Evolutionary conservation across 2,888 invertebrate species (phyloP), one percentile per base, ranked within the genome.

Genomic region (Lycophotia porphyrea): DNA sequence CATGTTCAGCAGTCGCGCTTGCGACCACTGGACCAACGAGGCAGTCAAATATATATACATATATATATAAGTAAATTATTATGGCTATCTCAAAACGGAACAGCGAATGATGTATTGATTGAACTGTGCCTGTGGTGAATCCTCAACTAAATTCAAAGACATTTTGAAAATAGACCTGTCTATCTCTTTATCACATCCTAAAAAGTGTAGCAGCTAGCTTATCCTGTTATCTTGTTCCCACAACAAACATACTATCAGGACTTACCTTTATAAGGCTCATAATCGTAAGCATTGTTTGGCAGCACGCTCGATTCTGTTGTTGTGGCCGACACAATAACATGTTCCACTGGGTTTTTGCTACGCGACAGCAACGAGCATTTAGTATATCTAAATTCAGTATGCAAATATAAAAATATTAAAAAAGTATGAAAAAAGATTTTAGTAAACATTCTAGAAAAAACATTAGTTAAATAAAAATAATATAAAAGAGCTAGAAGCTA

Each of bases 291-390:
- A n/a, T 87, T 74, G 34, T 83, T 76, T 42, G 71, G 78, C 11
- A 58, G 58, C 4, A 18, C n/a, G 4, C 42, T 1, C 13, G 21
- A n/a, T 44, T 36, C n/a, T n/a, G 18, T 7, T n/a, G 58, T 80
- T 65, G 69, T 70, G 7, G 49, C 66, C 52, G 76, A 84, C 85
- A 34, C 64, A 61, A 39, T 24, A 58, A 58, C 9, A 74, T 65
- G 72, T 82, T 85, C 72, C 11, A 84, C 77, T 5, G 87, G 87
- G 68, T 88, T 91, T 84, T 90, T 91, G 11, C 81, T 36, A n/a
- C 91, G 87, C 4, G 92, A 91, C n/a, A 91, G 67, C 66, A 86
- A 77, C n/a, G 80, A 80, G n/a, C 81, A 78, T 21, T 84, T 69
- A n/a, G 44, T 76, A n/a, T 52, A 49, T 15, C 36, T 60, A 63